phyloP scores from a whole-genome alignment of 2,888 invertebrate genomes.

The Heteromyza rotundicornis region DNA sequence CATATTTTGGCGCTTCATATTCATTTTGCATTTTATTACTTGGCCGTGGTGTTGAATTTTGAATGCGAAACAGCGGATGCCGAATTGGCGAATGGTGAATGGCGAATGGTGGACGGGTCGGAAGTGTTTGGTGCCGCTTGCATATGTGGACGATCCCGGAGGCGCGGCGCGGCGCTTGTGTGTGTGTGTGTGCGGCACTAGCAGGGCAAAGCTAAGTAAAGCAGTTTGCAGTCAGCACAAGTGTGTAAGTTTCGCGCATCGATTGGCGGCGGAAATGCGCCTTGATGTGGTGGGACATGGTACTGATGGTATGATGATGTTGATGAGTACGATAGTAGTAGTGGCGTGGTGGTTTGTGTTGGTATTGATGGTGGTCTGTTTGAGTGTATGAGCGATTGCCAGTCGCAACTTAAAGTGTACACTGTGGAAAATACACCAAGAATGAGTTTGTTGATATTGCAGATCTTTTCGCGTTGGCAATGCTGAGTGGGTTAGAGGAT shows the following conservation, averaged over 20 bases:
- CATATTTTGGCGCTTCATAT: neutral
- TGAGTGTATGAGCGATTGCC: too few species aligned
- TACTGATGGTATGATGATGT: too few species aligned
- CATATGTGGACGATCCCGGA: neutral
- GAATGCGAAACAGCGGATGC: neutral
- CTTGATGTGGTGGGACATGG: neutral
- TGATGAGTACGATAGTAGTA: too few species aligned
- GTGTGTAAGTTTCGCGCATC: neutral
- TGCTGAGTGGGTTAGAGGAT: too few species aligned
- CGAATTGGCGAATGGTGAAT: conserved; percentile 33
- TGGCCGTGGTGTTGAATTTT: conserved; percentile 8
- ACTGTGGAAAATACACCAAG: too few species aligned
- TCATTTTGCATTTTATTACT: conserved; percentile 7
- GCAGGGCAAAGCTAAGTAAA: too few species aligned
- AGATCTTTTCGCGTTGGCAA: too few species aligned
- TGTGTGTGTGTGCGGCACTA: neutral
- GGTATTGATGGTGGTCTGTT: too few species aligned
- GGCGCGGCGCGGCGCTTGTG: neutral
- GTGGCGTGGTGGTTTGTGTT: too few species aligned
- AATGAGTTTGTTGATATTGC: too few species aligned
- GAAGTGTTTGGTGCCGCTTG: neutral
- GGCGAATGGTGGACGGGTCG: conserved; percentile 16
- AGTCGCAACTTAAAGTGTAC: too few species aligned
- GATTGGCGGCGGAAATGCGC: neutral
- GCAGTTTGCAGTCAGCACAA: neutral